Evolutionary conservation across 2,888 invertebrate genomes (phyloP).

Genomic region (Archaeoteleia sp.): DNA sequence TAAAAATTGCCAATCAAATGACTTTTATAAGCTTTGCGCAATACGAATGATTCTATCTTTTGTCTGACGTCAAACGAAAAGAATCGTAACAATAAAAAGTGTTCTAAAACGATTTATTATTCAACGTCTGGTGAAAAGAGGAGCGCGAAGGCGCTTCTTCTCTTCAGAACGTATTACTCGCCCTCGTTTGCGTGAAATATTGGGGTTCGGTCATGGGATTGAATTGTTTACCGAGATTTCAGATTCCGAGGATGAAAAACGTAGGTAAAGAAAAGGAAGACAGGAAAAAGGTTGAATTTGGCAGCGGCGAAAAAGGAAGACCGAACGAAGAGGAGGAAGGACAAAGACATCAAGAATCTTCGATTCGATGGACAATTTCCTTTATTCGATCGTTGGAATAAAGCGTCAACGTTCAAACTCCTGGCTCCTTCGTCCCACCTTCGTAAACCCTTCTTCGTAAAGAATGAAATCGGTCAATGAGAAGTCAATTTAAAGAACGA

Average conservation of each 20-base stretch:
- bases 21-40: no score
- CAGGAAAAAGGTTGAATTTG: conserved; percentile 9
- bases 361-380: conserved; percentile 16
- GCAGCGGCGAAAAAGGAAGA: conserved; percentile 29
- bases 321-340: not conserved
- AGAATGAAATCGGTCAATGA: no score
- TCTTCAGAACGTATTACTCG: conserved; percentile 12
- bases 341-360: not conserved
- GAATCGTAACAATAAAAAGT: not conserved
- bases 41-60: no score
- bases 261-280: not conserved
- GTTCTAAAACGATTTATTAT: conserved; percentile 1
- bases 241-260: conserved; percentile 7
- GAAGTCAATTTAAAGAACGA: no score
- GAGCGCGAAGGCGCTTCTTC: not conserved
- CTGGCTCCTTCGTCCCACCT: not conserved
- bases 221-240: conserved; percentile 54
- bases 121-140: conserved; percentile 3
- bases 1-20: no score
- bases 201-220: conserved; percentile 28
- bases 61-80: not conserved
- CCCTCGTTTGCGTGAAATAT: conserved; percentile 36
- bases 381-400: not conserved
- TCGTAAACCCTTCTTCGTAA: no score
- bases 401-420: not conserved